phyloP scores from a whole-genome alignment of 2,888 invertebrate species.

The Phymatocera aterrima region DNA sequence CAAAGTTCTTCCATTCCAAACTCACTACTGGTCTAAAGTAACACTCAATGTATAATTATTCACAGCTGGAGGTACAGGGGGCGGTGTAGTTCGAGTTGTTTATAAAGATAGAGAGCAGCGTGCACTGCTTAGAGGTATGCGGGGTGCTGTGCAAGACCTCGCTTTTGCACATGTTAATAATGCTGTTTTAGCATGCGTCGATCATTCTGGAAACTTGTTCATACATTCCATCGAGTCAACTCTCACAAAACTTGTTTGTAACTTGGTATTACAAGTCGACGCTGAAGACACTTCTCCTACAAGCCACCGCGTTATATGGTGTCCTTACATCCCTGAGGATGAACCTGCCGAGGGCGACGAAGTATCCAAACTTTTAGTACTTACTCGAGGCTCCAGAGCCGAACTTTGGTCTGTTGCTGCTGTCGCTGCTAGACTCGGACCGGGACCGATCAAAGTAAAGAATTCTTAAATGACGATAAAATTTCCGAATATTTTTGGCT shows the following conservation, averaged over 20 bases:
- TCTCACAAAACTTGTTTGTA: constrained; percentile 74
- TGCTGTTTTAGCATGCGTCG: constrained; percentile 90
- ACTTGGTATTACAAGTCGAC: constrained; percentile 79
- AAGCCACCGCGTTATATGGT: constrained; percentile 91
- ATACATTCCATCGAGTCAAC: constrained; percentile 85
- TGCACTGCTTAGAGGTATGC: constrained; percentile 90
- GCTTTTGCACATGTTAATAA: constrained; percentile 91
- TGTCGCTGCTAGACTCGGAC: constrained; percentile 62
- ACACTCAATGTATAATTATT: not conserved
- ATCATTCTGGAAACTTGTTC: constrained; percentile 89
- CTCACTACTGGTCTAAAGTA: too few species aligned
- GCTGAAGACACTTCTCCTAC: constrained; percentile 73
- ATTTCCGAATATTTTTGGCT: constrained; percentile 40
- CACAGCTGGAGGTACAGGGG: constrained; percentile 67
- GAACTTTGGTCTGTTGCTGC: constrained; percentile 69
- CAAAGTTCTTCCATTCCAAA: too few species aligned
- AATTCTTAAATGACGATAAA: not conserved
- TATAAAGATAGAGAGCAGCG: constrained; percentile 86
- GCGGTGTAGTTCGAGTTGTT: constrained; percentile 90
- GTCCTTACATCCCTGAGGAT: constrained; percentile 90
- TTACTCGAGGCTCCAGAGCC: constrained; percentile 86
- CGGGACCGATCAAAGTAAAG: constrained; percentile 59
- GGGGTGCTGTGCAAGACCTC: constrained; percentile 92
- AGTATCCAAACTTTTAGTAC: constrained; percentile 86
- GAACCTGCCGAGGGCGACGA: constrained; percentile 78